Conservation (phyloP, 2,113 vertebrate genomes). For the Clupea harengus region DNA sequence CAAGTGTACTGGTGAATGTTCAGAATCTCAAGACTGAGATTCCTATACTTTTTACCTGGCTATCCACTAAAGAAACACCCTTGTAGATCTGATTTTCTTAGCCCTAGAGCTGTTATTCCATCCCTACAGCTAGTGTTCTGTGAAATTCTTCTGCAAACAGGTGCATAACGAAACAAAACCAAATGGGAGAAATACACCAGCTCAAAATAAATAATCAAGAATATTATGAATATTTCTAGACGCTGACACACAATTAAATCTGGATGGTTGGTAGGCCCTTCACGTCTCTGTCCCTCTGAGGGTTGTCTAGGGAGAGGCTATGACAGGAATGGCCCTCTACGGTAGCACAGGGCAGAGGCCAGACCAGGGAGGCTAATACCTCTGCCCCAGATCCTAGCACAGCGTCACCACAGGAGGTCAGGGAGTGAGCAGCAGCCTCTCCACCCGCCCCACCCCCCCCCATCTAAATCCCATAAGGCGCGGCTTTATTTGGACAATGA, state of each 20-base stretch:
- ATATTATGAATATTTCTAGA: not conserved
- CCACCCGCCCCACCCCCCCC: not conserved
- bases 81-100: not conserved
- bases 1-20: no score
- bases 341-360: not conserved
- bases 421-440: conserved; percentile 63
- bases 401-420: conserved; percentile 61
- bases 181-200: not conserved
- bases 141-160: not conserved
- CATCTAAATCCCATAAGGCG: conserved; percentile 74
- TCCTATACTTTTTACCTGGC: no score
- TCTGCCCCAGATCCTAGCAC: conserved; percentile 45
- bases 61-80: not conserved
- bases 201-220: not conserved
- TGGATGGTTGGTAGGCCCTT: not conserved
- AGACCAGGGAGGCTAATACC: not conserved
- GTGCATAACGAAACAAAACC: not conserved
- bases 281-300: not conserved
- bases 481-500: conserved; percentile 79
- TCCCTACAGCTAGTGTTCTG: not conserved
- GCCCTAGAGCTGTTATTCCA: not conserved
- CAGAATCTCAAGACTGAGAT: no score
- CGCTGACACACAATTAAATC: not conserved
- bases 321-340: not conserved
- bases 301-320: not conserved